These are phyloP conservation scores for Allolobophora icterica DNA, from an alignment of 2,888 invertebrate genomes.

Conservation along the genomic window DNA sequence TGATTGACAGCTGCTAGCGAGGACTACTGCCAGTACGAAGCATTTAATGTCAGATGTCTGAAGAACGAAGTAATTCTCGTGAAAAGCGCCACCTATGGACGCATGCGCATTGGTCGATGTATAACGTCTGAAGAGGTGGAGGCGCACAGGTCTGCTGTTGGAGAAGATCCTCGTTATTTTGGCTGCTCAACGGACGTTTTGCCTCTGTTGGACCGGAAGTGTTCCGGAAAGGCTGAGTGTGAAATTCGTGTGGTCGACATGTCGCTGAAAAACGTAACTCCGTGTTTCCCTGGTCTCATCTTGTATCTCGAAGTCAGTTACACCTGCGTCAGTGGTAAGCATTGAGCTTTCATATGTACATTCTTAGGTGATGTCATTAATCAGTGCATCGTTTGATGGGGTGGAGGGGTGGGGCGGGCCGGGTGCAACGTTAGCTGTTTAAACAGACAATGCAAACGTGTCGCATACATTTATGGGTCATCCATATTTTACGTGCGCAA, in stretches of 20 bases:
- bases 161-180: slow-evolving; percentile 23
- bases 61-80: slow-evolving; percentile 28
- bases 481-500: too few species aligned
- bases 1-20: neutral
- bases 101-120: slow-evolving; percentile 23
- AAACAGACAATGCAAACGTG: neutral
- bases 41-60: neutral
- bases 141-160: neutral
- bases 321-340: slow-evolving; percentile 26
- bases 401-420: too few species aligned
- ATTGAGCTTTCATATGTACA: neutral
- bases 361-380: neutral
- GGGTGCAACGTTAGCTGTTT: neutral
- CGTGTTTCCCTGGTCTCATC: slow-evolving; percentile 23
- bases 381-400: neutral
- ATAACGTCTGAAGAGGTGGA: neutral
- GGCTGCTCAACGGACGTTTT: slow-evolving; percentile 33
- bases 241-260: slow-evolving; percentile 14
- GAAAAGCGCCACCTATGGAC: slow-evolving; percentile 27
- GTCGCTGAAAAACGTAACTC: neutral
- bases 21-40: neutral
- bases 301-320: slow-evolving; percentile 35
- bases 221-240: slow-evolving; percentile 31
- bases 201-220: slow-evolving; percentile 12
- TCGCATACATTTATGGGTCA: too few species aligned